phyloP scores from a whole-genome alignment of 2,797 vertebrate species.

The Oryzias sinensis region DNA sequence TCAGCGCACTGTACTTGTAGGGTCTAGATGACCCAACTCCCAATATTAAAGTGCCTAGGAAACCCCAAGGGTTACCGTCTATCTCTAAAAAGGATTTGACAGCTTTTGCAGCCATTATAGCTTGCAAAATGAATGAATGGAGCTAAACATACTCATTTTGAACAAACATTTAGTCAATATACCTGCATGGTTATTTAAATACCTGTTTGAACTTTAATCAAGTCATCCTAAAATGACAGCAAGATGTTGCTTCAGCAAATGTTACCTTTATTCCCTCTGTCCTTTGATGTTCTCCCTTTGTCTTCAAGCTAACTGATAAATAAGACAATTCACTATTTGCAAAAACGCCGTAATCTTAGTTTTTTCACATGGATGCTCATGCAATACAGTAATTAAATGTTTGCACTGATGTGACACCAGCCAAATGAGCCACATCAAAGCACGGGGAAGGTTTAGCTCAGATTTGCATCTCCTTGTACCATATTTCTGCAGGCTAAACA shows the following conservation, averaged over 20 bases:
- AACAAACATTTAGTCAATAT: no score
- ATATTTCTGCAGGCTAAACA: conserved; percentile 11
- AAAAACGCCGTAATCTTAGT: background rate
- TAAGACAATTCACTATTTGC: conserved; percentile 3
- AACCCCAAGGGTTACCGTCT: no score
- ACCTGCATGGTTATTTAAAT: background rate
- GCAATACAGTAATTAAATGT: conserved; percentile 2
- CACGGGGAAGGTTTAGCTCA: conserved; percentile 3
- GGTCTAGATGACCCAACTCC: no score
- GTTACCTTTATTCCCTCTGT: background rate
- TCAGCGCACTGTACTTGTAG: no score
- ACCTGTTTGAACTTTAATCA: background rate
- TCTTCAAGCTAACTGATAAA: background rate
- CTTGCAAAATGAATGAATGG: no score
- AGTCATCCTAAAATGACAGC: background rate
- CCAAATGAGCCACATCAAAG: conserved; percentile 18
- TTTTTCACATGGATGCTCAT: background rate
- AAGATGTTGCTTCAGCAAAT: background rate
- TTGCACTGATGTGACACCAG: conserved; percentile 9
- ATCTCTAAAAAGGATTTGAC: no score
- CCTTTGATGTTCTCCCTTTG: background rate
- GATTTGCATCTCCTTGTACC: conserved; percentile 5
- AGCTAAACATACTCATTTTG: no score
- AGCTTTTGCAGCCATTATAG: no score
- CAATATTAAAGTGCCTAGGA: no score